Evolutionary conservation across 2,797 vertebrate genomes (phyloP), one percentile per base, ranked within the genome.

Genomic region (Poecilia wingei): DNA sequence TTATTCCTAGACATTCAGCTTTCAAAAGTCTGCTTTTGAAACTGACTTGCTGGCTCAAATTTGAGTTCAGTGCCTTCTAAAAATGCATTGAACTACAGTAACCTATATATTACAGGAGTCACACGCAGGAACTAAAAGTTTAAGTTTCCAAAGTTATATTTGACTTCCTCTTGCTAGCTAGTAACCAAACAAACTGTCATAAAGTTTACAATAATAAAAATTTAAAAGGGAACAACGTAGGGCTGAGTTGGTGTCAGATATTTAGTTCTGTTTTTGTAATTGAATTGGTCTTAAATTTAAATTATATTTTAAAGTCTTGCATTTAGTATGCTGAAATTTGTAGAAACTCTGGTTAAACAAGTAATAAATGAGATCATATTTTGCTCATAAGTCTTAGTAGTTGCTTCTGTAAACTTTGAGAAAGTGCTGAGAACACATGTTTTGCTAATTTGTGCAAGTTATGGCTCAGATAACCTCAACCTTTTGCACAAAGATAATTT

Each of bases 371-470:
- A 68, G 9, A 43, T 68, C 22, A 68, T 20, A 68, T 41, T 25
- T 41, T 41, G 10, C 36, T 22, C 20, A 25, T n/a, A 1, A 12
- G 4, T 2, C 4, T 69, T 69, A 41, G 36, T 39, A 39, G 61
- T 39, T 66, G 36, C 36, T 66, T 22, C 64, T 69, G 12, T 69
- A 69, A n/a, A 41, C 66, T n/a, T 13, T 6, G 10, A 14, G 25
- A 59, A 69, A 41, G 9, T 69, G 20, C 25, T 69, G 20, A 25
- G 22, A 14, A 59, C 68, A 16, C 7, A 3, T 28, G 41, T 77
- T 75, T 45, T 47, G 47, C 61, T 9, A 77, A 25, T 72, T 47
- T 77, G 22, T 74, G 51, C 76, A 61, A 59, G 49, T 80, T 46
- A 31, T 53, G 43, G 57, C 45, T 64, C 12, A 53, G 12, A 43